These are phyloP conservation scores for Enteromius trimaculatus DNA, from an alignment of 2,797 vertebrate genomes.

Conservation along the genomic window DNA sequence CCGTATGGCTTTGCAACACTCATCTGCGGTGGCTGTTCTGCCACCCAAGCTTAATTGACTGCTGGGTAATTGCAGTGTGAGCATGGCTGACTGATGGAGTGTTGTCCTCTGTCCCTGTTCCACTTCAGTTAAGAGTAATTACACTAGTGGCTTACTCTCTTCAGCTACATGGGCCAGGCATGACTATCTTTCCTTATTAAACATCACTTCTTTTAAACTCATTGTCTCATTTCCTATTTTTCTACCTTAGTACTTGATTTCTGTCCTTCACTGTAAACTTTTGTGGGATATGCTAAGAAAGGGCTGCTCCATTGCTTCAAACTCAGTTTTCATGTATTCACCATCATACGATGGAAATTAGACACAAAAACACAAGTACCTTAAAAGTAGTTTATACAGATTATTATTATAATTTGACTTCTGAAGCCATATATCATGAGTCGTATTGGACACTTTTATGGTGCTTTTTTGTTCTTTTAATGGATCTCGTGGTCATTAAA, in stretches of 20 bases:
- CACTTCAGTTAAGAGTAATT: constrained; percentile 82
- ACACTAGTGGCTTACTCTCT: constrained; percentile 65
- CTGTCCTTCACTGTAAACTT: not conserved
- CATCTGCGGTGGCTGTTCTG: constrained; percentile 23
- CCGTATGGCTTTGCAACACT: constrained; percentile 15
- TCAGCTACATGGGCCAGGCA: constrained; percentile 8
- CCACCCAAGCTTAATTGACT: constrained; percentile 75
- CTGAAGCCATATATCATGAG: not conserved
- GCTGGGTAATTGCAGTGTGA: constrained; percentile 73
- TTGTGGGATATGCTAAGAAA: not conserved
- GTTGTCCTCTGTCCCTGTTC: constrained; percentile 73
- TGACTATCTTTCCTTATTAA: constrained; percentile 47
- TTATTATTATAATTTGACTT: not conserved
- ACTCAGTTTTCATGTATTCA: constrained; percentile 40
- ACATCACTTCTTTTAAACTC: constrained; percentile 34
- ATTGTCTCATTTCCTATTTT: constrained; percentile 30
- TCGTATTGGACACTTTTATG: not conserved
- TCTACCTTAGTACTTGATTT: not conserved
- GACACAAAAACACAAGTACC: not conserved
- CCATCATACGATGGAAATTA: not conserved
- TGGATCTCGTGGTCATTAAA: not conserved
- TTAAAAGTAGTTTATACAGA: not conserved
- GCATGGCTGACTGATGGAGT: constrained; percentile 70
- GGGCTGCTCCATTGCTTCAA: not conserved
- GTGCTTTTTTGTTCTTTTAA: not conserved